phyloP scores from a whole-genome alignment of 1,140 invertebrate genomes.

The Drosophila novamexicana region DNA sequence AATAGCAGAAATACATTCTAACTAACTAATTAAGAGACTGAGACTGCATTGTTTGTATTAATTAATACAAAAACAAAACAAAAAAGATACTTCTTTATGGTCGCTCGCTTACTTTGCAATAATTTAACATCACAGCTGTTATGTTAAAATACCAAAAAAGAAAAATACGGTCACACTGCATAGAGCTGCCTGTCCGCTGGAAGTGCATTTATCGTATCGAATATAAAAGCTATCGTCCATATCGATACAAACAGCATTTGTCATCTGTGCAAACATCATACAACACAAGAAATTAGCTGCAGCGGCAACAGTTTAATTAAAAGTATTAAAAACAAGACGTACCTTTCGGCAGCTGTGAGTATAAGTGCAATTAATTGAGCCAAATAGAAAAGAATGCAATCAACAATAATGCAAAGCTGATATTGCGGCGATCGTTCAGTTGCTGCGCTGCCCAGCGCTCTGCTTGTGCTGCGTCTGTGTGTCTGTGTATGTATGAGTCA shows the following conservation, averaged over 20 bases:
- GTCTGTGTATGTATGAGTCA: conserved; percentile 40
- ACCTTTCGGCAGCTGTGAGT: conserved; percentile 32
- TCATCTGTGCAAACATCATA: conserved; percentile 49
- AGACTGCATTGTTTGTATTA: neutral
- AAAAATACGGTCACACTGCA: conserved; percentile 9
- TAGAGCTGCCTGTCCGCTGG: conserved; percentile 1
- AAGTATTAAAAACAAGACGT: conserved; percentile 38
- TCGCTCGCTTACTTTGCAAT: neutral
- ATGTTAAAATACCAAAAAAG: neutral
- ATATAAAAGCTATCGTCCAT: conserved; percentile 35
- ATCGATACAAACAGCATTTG: conserved; percentile 37
- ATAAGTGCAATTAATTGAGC: conserved; percentile 2
- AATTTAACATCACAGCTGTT: neutral
- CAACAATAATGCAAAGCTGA: neutral
- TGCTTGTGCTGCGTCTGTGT: conserved; percentile 9
- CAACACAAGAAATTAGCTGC: conserved; percentile 36
- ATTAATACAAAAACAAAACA: neutral
- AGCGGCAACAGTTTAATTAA: conserved; percentile 37
- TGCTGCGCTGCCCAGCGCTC: neutral
- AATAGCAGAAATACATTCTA: neutral
- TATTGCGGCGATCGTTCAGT: neutral
- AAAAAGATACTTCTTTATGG: too few relatives aligned
- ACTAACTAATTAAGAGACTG: neutral
- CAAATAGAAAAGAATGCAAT: neutral
- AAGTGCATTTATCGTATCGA: conserved; percentile 1